phyloP scores from a whole-genome alignment of 1,140 invertebrate species.

The Limonius californicus region DNA sequence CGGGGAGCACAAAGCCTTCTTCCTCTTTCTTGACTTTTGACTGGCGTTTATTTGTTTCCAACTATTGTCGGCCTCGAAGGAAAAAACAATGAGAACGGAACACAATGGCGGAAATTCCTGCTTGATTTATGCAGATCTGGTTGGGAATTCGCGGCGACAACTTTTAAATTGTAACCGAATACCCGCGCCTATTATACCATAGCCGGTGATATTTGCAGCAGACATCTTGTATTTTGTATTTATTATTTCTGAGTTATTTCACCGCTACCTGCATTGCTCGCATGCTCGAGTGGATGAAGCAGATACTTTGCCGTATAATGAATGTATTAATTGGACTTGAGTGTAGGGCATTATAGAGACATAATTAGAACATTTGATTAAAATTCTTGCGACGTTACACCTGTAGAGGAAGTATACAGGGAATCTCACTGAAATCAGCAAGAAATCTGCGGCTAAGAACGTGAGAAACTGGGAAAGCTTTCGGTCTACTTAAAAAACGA shows the following conservation, averaged over 20 bases:
- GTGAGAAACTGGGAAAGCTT: too few species aligned
- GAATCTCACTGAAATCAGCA: too few species aligned
- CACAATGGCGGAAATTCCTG: not conserved
- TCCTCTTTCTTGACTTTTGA: conserved; percentile 11
- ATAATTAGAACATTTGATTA: not conserved
- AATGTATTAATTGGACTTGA: too few species aligned
- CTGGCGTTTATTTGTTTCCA: conserved; percentile 3
- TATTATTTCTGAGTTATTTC: not conserved
- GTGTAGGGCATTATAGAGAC: too few species aligned
- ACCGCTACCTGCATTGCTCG: too few species aligned
- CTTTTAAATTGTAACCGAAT: not conserved
- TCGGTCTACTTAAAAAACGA: too few species aligned
- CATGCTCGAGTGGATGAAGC: too few species aligned
- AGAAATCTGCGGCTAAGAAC: too few species aligned
- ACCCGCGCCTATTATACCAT: not conserved
- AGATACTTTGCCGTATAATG: too few species aligned
- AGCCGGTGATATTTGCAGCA: not conserved
- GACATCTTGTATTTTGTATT: too few species aligned
- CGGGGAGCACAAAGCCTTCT: not conserved
- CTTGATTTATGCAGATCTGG: not conserved
- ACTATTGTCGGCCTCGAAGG: not conserved
- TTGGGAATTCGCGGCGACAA: not conserved
- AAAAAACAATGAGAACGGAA: not conserved
- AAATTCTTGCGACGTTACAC: not conserved
- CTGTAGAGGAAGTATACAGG: not conserved